Conservation (phyloP, 2,888 invertebrate genomes). For the Glyphotaelius pellucidus region DNA sequence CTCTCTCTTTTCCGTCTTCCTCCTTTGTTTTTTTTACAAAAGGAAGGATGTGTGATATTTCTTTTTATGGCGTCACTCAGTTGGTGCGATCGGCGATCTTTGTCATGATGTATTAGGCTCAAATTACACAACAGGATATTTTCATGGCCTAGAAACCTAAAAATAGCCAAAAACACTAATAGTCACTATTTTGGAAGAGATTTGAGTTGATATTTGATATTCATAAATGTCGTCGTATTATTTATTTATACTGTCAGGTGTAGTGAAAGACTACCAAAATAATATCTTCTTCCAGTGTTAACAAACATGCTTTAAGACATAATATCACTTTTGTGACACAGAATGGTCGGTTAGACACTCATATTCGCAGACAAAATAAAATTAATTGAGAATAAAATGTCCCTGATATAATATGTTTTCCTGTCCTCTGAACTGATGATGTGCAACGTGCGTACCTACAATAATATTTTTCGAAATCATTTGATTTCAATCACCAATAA, state of each 20-base stretch:
- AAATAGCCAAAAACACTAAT: neutral
- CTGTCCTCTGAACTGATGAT: no score
- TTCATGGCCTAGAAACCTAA: neutral
- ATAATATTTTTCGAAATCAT: no score
- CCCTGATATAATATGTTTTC: no score
- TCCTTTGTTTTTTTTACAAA: slow-evolving; percentile 3
- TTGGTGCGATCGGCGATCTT: slow-evolving; percentile 28
- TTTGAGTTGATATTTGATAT: neutral
- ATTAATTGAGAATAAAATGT: no score
- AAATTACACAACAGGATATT: slow-evolving; percentile 14
- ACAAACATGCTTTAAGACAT: no score
- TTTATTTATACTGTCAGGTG: neutral
- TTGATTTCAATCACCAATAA: no score
- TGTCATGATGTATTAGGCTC: slow-evolving; percentile 40
- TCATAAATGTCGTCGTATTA: neutral
- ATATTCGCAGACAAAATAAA: no score
- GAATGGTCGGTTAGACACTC: no score
- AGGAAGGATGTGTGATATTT: slow-evolving; percentile 5
- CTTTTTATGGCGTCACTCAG: slow-evolving; percentile 32
- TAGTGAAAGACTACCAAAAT: no score
- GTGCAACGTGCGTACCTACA: no score
- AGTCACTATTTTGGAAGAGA: neutral
- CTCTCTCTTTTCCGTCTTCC: neutral
- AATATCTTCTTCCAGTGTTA: no score
- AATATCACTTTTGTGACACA: no score